These are phyloP conservation scores for Drosophila pseudotakahashii DNA, from an alignment of 2,888 invertebrate species.

Conservation along the genomic window DNA sequence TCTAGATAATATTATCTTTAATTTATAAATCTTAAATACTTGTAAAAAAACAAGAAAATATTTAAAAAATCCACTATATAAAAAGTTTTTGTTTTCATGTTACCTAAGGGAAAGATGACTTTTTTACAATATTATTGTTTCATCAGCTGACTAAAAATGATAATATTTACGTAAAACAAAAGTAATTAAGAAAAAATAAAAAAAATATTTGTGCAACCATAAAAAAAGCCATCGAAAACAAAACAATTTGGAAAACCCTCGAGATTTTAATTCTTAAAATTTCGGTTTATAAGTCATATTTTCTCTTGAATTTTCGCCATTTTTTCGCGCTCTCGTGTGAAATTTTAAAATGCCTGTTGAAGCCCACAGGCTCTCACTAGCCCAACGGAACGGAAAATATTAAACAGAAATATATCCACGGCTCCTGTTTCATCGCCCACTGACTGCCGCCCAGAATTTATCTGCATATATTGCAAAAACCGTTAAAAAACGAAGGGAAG, in stretches of 20 bases:
- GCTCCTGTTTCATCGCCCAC: constrained; percentile 8
- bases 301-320: constrained; percentile 20
- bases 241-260: not conserved
- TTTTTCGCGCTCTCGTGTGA: constrained; percentile 47
- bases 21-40: too few relatives aligned
- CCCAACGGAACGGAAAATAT: constrained; percentile 39
- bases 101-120: too few relatives aligned
- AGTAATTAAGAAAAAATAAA: too few relatives aligned
- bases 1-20: too few relatives aligned
- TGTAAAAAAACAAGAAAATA: too few relatives aligned
- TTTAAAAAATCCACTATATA: too few relatives aligned
- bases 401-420: constrained; percentile 43
- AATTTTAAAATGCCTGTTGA: constrained; percentile 51
- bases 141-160: not conserved
- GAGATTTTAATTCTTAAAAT: too few relatives aligned
- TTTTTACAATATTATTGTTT: not conserved
- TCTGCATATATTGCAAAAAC: constrained; percentile 33
- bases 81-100: too few relatives aligned
- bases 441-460: constrained; percentile 33
- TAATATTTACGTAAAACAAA: too few relatives aligned
- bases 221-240: not conserved
- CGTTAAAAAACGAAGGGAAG: constrained; percentile 1
- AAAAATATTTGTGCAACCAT: not conserved
- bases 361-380: constrained; percentile 19
- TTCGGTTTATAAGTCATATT: constrained; percentile 20